phyloP scores from a whole-genome alignment of 2,888 invertebrate genomes.

The Aphodius granarius region DNA sequence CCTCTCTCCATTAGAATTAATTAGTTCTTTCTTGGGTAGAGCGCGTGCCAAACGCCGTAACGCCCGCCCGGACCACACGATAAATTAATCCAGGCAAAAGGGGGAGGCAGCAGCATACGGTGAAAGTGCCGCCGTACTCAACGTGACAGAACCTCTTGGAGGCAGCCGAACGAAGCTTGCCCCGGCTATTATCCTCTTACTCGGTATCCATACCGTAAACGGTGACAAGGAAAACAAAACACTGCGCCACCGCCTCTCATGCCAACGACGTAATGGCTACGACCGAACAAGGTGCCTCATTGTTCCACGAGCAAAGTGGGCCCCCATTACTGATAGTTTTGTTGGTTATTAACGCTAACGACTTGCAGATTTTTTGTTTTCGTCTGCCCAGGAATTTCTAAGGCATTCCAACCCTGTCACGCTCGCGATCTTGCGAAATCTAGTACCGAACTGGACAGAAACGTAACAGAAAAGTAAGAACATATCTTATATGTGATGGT shows the following conservation, averaged over 20 bases:
- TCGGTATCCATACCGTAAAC: not conserved
- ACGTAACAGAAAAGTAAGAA: too few relatives aligned
- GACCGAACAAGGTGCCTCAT: not conserved
- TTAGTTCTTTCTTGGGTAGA: constrained; percentile 46
- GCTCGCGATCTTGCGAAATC: not conserved
- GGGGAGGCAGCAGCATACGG: not conserved
- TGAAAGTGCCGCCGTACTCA: not conserved
- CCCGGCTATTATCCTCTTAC: not conserved
- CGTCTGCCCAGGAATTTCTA: not conserved
- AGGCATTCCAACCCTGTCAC: not conserved
- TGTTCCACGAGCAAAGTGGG: not conserved
- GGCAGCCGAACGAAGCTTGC: not conserved
- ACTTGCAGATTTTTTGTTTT: not conserved
- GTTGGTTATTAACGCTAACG: not conserved
- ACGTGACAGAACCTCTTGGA: not conserved
- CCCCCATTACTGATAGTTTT: not conserved
- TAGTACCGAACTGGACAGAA: not conserved
- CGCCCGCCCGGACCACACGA: constrained; percentile 2
- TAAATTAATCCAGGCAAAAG: not conserved
- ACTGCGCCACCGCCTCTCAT: not conserved
- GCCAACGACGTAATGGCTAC: not conserved
- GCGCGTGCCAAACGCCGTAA: constrained; percentile 43
- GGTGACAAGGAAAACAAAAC: not conserved
- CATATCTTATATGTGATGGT: too few relatives aligned
- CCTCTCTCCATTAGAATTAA: constrained; percentile 48